phyloP scores from a whole-genome alignment of 2,888 invertebrate species.

The Volucella inflata region DNA sequence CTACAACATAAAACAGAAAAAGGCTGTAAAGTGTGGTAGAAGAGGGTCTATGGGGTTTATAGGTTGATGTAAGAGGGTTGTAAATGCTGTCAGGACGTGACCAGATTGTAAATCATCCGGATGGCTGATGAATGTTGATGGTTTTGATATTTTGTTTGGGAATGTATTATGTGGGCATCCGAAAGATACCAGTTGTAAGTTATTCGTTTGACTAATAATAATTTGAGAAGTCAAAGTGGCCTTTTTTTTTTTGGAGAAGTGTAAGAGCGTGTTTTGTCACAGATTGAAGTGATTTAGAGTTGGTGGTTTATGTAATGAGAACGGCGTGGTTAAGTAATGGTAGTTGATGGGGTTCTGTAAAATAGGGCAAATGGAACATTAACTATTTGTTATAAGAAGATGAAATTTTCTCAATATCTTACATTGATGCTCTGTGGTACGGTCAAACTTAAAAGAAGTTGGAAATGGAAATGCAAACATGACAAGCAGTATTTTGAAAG shows the following conservation, averaged over 20 bases:
- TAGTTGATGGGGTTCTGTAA: no score
- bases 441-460: no score
- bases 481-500: no score
- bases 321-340: no score
- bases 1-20: conserved; percentile 28
- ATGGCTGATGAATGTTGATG: conserved; percentile 2
- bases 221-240: conserved; percentile 36
- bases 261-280: conserved; percentile 33
- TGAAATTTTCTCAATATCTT: no score
- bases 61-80: conserved; percentile 29
- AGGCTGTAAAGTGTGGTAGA: conserved; percentile 1
- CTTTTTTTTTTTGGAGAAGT: conserved; percentile 4
- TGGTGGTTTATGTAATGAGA: neutral
- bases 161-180: conserved; percentile 12
- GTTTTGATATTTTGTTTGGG: neutral
- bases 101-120: conserved; percentile 47
- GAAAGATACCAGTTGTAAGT: conserved; percentile 14
- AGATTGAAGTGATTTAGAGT: conserved; percentile 17
- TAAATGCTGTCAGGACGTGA: conserved; percentile 53
- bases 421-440: no score
- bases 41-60: conserved; percentile 30
- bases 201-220: conserved; percentile 30
- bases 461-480: no score
- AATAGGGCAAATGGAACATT: no score
- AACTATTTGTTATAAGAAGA: no score